Evolutionary conservation across 2,797 vertebrate genomes (phyloP).

Genomic region (Ptychobarbus kaznakovi): DNA sequence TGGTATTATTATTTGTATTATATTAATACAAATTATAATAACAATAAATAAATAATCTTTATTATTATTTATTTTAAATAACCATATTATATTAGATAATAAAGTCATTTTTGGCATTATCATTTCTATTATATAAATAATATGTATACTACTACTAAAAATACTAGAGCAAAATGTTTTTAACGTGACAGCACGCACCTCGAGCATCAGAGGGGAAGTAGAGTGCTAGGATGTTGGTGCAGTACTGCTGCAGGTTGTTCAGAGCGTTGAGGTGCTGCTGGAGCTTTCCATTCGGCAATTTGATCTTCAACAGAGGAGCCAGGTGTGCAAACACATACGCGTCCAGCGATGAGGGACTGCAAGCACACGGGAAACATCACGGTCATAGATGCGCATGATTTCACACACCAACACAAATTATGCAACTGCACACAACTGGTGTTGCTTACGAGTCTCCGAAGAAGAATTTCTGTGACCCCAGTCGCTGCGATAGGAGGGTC

Average conservation of each 20-base stretch:
- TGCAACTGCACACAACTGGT: background rate
- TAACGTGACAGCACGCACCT: conserved; percentile 62
- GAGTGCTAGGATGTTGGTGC: conserved; percentile 86
- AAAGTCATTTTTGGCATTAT: background rate
- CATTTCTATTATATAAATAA: background rate
- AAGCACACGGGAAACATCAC: background rate
- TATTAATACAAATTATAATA: background rate
- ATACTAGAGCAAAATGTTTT: background rate
- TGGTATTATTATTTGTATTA: background rate
- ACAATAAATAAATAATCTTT: too few relatives aligned
- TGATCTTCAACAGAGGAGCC: conserved; percentile 84
- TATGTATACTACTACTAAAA: background rate
- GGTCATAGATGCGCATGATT: background rate
- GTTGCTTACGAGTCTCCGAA: conserved; percentile 90
- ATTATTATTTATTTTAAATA: background rate
- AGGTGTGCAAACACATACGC: conserved; percentile 89
- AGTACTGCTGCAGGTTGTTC: conserved; percentile 88
- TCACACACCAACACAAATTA: conserved; percentile 67
- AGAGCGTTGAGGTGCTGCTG: conserved; percentile 88
- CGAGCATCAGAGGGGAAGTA: conserved; percentile 85
- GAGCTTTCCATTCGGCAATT: conserved; percentile 87
- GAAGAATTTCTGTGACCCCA: conserved; percentile 91
- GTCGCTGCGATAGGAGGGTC: conserved; percentile 89
- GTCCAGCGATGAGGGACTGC: conserved; percentile 90
- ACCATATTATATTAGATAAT: background rate